Percentiles rank a stretch among this genome's conserved stretches.
These are phyloP conservation scores for Pycnonotus jocosus DNA, from an alignment of 2,113 vertebrate genomes.

Conservation along the genomic window DNA sequence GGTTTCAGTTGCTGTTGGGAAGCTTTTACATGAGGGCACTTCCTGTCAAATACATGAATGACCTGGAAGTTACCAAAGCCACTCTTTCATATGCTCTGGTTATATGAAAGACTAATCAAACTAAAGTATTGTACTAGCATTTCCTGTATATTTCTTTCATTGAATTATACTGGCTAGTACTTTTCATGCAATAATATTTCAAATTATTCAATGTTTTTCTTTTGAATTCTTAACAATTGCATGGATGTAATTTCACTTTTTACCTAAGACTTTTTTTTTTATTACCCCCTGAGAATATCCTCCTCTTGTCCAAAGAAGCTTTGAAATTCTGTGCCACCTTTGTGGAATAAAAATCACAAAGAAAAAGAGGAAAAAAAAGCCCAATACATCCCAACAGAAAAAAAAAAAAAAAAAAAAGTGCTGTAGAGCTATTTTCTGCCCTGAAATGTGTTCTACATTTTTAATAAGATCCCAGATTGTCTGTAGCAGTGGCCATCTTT, in stretches of 20 bases:
- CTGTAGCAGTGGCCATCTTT: constrained; percentile 61
- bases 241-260: not conserved
- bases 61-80: not conserved
- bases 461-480: constrained; percentile 79
- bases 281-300: not conserved
- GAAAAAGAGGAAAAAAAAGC: not conserved
- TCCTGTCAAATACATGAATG: not conserved
- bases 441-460: constrained; percentile 65
- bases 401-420: constrained; percentile 24
- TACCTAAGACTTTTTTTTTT: not conserved
- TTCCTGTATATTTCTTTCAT: not conserved
- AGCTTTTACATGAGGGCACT: not conserved
- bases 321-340: not conserved
- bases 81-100: not conserved
- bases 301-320: not conserved
- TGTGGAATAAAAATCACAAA: constrained; percentile 11
- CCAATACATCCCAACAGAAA: not conserved
- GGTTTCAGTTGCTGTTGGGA: constrained; percentile 13
- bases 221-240: not conserved
- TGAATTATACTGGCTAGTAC: not conserved
- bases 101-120: not conserved
- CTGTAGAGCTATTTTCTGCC: constrained; percentile 68
- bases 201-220: not conserved
- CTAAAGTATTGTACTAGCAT: not conserved
- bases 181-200: not conserved